phyloP scores from a whole-genome alignment of 2,113 vertebrate genomes.

The Rhea americana region DNA sequence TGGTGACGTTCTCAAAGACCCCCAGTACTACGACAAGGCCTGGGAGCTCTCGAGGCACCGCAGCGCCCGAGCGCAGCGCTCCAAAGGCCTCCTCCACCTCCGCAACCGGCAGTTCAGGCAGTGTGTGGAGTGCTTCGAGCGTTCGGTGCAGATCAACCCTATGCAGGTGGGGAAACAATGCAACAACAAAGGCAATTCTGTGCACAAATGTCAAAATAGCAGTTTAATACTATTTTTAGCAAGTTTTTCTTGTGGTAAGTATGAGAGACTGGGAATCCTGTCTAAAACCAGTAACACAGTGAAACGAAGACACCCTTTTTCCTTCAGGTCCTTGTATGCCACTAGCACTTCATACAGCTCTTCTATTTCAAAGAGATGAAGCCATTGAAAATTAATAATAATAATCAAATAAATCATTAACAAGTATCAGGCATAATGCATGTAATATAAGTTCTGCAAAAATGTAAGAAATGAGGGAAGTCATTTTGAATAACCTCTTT shows the following conservation, averaged over 20 bases:
- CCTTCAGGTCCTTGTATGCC: not conserved
- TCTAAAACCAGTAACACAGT: not conserved
- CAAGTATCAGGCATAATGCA: not conserved
- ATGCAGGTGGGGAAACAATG: conserved; percentile 84
- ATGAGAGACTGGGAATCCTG: not conserved
- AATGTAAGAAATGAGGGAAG: not conserved
- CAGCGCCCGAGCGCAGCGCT: conserved; percentile 92
- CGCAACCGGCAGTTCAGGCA: conserved; percentile 83
- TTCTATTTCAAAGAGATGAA: not conserved
- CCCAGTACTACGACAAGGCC: conserved; percentile 88
- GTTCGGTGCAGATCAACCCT: conserved; percentile 86
- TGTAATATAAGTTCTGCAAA: not conserved
- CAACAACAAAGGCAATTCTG: not conserved
- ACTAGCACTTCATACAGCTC: not conserved
- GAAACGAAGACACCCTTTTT: not conserved
- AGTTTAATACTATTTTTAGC: not conserved
- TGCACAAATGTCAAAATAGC: not conserved
- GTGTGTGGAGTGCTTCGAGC: conserved; percentile 91
- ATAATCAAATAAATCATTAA: not conserved
- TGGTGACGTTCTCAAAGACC: conserved; percentile 91
- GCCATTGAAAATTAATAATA: not conserved
- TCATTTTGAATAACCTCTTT: not conserved
- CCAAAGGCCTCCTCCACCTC: conserved; percentile 92
- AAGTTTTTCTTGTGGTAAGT: not conserved
- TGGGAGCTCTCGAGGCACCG: conserved; percentile 91